Conservation (phyloP, 2,888 invertebrate genomes). For the Acanthosepion pharaonis region DNA sequence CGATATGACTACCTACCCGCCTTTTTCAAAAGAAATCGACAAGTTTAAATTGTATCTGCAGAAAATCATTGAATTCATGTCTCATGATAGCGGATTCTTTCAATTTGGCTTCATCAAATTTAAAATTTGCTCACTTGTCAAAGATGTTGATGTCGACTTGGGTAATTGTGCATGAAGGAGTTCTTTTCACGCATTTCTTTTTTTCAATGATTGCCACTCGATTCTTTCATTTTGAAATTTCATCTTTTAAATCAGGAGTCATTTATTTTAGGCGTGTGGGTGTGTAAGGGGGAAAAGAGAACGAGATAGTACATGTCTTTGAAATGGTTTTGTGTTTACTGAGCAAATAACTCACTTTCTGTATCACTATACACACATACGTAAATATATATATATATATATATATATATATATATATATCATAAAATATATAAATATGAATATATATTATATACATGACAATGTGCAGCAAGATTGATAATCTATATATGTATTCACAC, state of each 20-base stretch:
- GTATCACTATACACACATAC: background rate
- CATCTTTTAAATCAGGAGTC: background rate
- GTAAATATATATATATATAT: background rate
- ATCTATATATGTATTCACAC: too few relatives aligned
- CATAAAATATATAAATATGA: background rate
- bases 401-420: background rate
- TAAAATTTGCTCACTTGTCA: background rate
- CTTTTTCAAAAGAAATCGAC: too few relatives aligned
- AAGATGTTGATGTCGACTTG: background rate
- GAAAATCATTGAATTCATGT: background rate
- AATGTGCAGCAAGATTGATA: too few relatives aligned
- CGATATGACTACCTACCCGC: too few relatives aligned
- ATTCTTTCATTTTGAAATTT: background rate
- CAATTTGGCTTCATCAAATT: background rate
- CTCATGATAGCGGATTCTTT: background rate
- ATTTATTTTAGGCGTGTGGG: background rate
- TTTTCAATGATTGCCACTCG: background rate
- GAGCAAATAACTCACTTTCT: background rate
- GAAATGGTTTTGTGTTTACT: background rate
- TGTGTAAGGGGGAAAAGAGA: background rate
- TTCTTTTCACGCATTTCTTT: background rate
- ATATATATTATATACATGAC: background rate
- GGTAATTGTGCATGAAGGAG: background rate
- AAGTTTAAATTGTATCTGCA: too few relatives aligned
- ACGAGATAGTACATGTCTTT: background rate